A percentile compares a stretch with the other conserved stretches of the same genome.
These are phyloP conservation scores for Metellina segmentata DNA, from an alignment of 2,888 invertebrate genomes.

Conservation along the genomic window DNA sequence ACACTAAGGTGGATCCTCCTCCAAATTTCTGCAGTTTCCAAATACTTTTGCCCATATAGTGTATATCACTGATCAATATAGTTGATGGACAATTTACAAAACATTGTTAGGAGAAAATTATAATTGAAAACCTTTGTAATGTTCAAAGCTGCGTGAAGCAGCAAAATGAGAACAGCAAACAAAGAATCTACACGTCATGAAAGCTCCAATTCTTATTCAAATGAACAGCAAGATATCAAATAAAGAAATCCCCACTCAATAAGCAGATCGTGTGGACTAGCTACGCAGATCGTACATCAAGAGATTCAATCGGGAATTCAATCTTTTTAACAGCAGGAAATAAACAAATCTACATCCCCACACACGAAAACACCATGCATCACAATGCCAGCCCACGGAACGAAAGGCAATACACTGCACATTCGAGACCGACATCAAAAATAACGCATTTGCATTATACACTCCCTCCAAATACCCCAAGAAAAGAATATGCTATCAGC, in stretches of 20 bases:
- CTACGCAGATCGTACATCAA: background rate
- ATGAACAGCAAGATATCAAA: background rate
- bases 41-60: too few relatives aligned
- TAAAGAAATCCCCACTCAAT: background rate
- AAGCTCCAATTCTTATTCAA: background rate
- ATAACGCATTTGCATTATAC: constrained; percentile 7
- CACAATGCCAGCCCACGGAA: background rate
- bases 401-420: background rate
- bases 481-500: background rate
- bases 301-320: background rate
- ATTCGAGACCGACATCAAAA: constrained; percentile 3
- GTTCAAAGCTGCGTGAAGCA: too few relatives aligned
- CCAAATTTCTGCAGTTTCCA: too few relatives aligned
- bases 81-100: too few relatives aligned
- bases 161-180: too few relatives aligned
- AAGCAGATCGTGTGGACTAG: background rate
- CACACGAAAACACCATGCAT: background rate
- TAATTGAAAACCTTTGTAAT: too few relatives aligned
- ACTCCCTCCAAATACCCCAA: background rate
- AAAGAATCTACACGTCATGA: background rate
- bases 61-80: too few relatives aligned
- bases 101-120: too few relatives aligned
- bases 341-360: background rate
- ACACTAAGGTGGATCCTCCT: too few relatives aligned
- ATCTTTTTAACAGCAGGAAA: background rate